Conservation (phyloP, 2,113 vertebrate species). For the Leptocoma aspasia region DNA sequence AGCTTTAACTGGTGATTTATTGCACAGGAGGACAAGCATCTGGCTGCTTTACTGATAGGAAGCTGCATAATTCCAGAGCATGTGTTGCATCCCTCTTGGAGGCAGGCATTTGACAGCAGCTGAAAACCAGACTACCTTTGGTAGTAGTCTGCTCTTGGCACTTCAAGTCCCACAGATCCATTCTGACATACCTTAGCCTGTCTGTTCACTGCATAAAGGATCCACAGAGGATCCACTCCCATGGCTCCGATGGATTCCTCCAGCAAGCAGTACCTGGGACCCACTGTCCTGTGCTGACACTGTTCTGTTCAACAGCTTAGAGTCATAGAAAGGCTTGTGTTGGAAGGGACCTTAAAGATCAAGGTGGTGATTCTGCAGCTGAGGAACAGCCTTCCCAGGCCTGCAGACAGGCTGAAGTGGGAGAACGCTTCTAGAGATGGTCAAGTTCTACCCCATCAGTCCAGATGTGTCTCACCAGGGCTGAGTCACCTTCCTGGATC, state of each 20-base stretch:
- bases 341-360: not conserved
- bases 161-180: not conserved
- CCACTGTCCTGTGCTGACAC: not conserved
- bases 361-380: not conserved
- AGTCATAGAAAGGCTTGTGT: not conserved
- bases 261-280: not conserved
- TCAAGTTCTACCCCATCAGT: not conserved
- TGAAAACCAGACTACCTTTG: not conserved
- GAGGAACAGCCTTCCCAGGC: not conserved
- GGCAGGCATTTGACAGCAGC: not conserved
- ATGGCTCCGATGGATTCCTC: not conserved
- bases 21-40: not conserved
- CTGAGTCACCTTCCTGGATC: not conserved
- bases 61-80: not conserved
- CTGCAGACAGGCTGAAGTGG: not conserved
- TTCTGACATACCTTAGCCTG: not conserved
- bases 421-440: not conserved
- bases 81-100: not conserved
- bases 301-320: fast-evolving
- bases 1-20: not conserved
- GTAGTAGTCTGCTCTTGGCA: not conserved
- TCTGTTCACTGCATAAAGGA: not conserved
- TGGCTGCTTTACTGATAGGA: not conserved
- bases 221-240: not conserved
- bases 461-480: not conserved